phyloP scores from a whole-genome alignment of 2,113 vertebrate genomes.

The Cephalophus harveyi region DNA sequence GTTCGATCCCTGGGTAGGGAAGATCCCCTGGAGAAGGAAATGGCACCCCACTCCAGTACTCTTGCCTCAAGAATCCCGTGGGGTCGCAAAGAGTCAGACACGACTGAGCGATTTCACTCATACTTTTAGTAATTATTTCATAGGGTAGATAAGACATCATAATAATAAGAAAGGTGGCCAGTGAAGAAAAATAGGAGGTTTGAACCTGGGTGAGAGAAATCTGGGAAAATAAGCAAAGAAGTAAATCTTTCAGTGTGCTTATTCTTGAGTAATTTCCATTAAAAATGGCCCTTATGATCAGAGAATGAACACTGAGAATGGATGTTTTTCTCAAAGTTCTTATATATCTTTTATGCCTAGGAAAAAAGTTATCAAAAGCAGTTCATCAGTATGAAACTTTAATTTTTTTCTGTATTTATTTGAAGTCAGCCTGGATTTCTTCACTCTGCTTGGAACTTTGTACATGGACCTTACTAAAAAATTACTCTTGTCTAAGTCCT shows the following conservation, averaged over 20 bases:
- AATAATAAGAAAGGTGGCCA: not conserved
- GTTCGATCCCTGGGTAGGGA: too few relatives aligned
- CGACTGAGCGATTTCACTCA: not conserved
- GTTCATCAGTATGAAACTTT: not conserved
- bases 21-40: too few relatives aligned
- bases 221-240: not conserved
- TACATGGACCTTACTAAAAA: not conserved
- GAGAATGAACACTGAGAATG: not conserved
- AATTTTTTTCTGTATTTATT: not conserved
- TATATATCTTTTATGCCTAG: not conserved
- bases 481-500: not conserved
- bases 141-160: not conserved
- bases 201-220: not conserved
- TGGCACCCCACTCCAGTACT: too few relatives aligned
- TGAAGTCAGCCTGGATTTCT: not conserved
- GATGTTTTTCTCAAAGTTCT: not conserved
- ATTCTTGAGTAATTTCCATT: not conserved
- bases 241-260: not conserved
- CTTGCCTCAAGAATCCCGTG: too few relatives aligned
- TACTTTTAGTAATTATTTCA: not conserved
- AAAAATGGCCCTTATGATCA: not conserved
- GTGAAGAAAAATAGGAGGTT: not conserved
- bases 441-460: not conserved
- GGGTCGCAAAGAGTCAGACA: too few relatives aligned
- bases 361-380: not conserved